Conservation (phyloP, 2,888 invertebrate species). For the Drosophila dives region DNA sequence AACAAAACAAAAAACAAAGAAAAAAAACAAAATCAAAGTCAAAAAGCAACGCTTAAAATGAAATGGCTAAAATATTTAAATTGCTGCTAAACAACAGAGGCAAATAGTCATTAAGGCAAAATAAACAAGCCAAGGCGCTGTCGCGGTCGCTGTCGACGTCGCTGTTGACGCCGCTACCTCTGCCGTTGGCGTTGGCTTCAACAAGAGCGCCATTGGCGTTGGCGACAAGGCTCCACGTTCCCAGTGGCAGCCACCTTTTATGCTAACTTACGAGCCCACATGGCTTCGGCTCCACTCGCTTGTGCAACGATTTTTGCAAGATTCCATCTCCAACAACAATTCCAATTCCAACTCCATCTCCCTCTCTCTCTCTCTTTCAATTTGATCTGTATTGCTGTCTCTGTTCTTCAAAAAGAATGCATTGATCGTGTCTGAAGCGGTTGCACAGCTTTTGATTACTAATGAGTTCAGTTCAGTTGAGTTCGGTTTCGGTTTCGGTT, state of each 20-base stretch:
- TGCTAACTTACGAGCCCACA: conserved; percentile 56
- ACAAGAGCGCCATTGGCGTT: conserved; percentile 42
- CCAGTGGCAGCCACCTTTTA: conserved; percentile 53
- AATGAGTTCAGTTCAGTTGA: conserved; percentile 64
- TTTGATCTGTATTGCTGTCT: neutral
- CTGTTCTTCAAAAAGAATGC: conserved; percentile 57
- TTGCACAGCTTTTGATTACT: conserved; percentile 78
- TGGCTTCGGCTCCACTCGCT: conserved; percentile 33
- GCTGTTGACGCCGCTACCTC: neutral
- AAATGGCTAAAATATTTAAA: conserved; percentile 79
- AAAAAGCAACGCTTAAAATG: conserved; percentile 47
- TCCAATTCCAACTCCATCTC: neutral
- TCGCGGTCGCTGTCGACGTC: neutral
- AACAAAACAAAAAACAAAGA: conserved; percentile 1
- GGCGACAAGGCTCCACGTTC: conserved; percentile 60
- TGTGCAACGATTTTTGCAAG: conserved; percentile 39
- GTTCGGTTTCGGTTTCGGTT: conserved; percentile 34
- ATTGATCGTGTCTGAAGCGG: conserved; percentile 36
- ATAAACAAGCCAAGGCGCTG: conserved; percentile 63
- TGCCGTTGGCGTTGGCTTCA: conserved; percentile 3
- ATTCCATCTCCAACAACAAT: conserved; percentile 11
- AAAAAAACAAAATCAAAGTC: conserved; percentile 4
- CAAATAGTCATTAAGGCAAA: conserved; percentile 71
- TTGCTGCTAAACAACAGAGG: conserved; percentile 69
- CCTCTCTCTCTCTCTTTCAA: neutral